These are phyloP conservation scores for Tipula vernalis DNA, from an alignment of 2,888 invertebrate genomes.

Conservation along the genomic window DNA sequence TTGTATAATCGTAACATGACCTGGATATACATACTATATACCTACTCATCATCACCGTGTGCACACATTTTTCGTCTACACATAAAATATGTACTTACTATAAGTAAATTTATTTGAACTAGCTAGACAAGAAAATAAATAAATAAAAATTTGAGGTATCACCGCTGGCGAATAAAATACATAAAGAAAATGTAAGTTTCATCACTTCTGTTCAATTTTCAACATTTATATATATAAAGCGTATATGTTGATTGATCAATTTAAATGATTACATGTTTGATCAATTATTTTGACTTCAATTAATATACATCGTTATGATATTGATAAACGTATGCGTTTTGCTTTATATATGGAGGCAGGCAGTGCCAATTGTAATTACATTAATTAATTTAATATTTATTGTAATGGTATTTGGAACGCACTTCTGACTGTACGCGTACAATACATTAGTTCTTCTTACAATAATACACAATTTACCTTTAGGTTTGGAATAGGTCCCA, in stretches of 20 bases:
- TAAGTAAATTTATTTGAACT: not conserved
- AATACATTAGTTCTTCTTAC: no score
- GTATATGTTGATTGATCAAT: not conserved
- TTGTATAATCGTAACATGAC: not conserved
- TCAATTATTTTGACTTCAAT: constrained; percentile 4
- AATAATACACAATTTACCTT: no score
- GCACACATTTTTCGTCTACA: not conserved
- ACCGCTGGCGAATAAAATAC: not conserved
- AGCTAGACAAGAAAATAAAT: not conserved
- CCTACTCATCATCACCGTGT: not conserved
- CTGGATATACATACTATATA: not conserved
- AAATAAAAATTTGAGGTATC: not conserved
- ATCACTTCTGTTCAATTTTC: not conserved
- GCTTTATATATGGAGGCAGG: not conserved
- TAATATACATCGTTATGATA: not conserved
- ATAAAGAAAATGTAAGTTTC: not conserved
- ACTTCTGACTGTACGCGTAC: no score
- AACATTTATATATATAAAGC: not conserved
- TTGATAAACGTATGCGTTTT: not conserved
- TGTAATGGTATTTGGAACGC: not conserved
- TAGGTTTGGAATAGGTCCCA: no score
- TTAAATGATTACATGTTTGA: not conserved
- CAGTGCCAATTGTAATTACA: not conserved
- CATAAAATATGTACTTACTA: not conserved
- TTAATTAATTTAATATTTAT: not conserved